Evolutionary conservation across 2,113 vertebrate species (phyloP).

Genomic region (Bubalus kerabau): DNA sequence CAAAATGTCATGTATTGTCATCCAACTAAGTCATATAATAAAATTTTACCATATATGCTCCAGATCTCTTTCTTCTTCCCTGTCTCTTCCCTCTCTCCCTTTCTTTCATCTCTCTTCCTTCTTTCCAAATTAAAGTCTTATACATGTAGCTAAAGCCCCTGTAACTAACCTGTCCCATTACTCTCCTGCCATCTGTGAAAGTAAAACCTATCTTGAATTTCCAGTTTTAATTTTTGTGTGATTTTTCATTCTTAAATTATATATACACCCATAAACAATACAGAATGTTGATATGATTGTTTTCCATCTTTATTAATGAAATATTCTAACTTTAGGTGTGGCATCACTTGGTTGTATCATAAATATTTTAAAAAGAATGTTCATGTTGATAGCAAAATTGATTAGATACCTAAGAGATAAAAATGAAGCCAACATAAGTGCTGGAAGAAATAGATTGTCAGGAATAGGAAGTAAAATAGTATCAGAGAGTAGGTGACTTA

Average conservation of each 20-base stretch:
- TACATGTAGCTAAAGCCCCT: not conserved
- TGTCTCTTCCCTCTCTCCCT: not conserved
- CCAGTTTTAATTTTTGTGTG: not conserved
- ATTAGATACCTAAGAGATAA: not conserved
- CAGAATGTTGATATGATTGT: not conserved
- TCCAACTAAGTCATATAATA: not conserved
- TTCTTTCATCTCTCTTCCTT: not conserved
- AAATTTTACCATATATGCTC: not conserved
- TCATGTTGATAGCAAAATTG: not conserved
- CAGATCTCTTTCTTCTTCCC: not conserved
- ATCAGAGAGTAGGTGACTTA: not conserved
- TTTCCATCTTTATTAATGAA: not conserved
- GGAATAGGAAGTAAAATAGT: not conserved
- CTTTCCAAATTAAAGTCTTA: not conserved
- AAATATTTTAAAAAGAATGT: slow-evolving; percentile 1
- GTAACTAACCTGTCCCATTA: not conserved
- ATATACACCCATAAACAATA: not conserved
- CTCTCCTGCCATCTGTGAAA: not conserved
- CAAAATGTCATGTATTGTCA: not conserved
- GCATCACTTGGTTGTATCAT: not conserved
- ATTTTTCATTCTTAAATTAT: not conserved
- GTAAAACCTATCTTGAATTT: not conserved
- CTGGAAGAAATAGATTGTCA: not conserved
- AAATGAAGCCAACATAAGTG: not conserved
- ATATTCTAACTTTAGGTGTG: not conserved